A percentile compares a stretch with the other conserved stretches of the same genome.
These are phyloP conservation scores for Drosophila insularis DNA, from an alignment of 1,140 invertebrate genomes.

Conservation along the genomic window DNA sequence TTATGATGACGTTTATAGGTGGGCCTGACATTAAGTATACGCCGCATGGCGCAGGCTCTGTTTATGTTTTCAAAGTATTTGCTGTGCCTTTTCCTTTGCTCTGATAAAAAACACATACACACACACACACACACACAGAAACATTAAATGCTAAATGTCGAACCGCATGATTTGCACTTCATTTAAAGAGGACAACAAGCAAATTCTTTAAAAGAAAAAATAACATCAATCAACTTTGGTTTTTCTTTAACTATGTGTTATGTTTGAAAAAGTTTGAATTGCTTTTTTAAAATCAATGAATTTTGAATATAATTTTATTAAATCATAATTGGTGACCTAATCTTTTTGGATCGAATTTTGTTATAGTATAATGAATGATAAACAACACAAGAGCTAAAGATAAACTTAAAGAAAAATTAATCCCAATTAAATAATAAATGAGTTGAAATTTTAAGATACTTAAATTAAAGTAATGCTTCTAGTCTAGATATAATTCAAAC, in stretches of 20 bases:
- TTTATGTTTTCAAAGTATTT: conserved; percentile 52
- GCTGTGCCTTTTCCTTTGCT: conserved; percentile 36
- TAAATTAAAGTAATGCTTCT: too few species aligned
- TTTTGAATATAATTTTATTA: too few species aligned
- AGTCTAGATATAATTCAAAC: too few species aligned
- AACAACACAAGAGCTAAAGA: too few species aligned
- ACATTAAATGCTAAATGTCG: conserved; percentile 14
- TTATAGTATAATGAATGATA: too few species aligned
- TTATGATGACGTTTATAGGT: conserved; percentile 66
- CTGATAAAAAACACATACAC: conserved; percentile 12
- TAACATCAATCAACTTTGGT: not conserved
- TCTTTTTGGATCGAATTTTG: too few species aligned
- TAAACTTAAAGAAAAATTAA: too few species aligned
- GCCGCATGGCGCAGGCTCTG: conserved; percentile 52
- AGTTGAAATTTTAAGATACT: too few species aligned
- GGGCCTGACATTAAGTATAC: conserved; percentile 61
- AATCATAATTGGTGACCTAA: too few species aligned
- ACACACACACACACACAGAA: not conserved
- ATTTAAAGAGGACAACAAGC: conserved; percentile 1
- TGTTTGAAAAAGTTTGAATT: too few species aligned
- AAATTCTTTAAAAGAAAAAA: not conserved
- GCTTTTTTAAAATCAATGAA: too few species aligned
- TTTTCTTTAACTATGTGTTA: not conserved
- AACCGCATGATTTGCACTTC: conserved; percentile 17
- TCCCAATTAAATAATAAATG: too few species aligned